Evolutionary conservation across 1,140 invertebrate genomes (phyloP), one percentile per base, ranked within the genome.

Genomic region (Hyles euphorbiae): DNA sequence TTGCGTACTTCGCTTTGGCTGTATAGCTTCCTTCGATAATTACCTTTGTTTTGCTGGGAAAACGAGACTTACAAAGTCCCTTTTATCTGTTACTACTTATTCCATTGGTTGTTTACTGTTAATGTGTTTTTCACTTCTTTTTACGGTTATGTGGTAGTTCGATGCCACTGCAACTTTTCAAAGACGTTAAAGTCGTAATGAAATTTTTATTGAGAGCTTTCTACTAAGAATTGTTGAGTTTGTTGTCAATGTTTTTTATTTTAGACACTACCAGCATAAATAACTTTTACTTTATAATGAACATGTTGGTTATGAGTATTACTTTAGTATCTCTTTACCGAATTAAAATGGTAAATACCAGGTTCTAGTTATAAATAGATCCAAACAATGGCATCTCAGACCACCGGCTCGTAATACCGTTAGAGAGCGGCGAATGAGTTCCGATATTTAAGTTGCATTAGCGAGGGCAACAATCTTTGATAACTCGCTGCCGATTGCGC

Each of bases 381-480:
- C 67, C 79, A 85, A 85, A 84, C 78, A 85, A 85, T 81, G 74
- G 66, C 69, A 68, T 72, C 71, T 63, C 53, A 69, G 62, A 76
- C 68, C 56, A 61, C 65, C 55, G 61, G 58, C 48, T 33, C 45
- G 34, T 22, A n/a, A 46, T 74, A 77, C 82, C 82, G 82, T 81
- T 85, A 85, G 73, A 69, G 70, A 76, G 71, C 71, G 63, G 70
- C 63, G 63, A 65, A 61, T 67, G 67, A 69, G 66, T 74, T 78
- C 46, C 59, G 60, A 60, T 56, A 75, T 78, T 75, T 69, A 62
- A 70, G 65, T 64, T 68, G 58, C 63, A 72, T 72, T 74, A 66
- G 72, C 55, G 76, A 75, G 76, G 74, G 80, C 78, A 80, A 81
- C 68, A 81, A 74, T 83, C 75, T 86, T 74, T 74, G 74, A 81